Conservation (phyloP, 2,888 invertebrate species). For the Myopa tessellatipennis region DNA sequence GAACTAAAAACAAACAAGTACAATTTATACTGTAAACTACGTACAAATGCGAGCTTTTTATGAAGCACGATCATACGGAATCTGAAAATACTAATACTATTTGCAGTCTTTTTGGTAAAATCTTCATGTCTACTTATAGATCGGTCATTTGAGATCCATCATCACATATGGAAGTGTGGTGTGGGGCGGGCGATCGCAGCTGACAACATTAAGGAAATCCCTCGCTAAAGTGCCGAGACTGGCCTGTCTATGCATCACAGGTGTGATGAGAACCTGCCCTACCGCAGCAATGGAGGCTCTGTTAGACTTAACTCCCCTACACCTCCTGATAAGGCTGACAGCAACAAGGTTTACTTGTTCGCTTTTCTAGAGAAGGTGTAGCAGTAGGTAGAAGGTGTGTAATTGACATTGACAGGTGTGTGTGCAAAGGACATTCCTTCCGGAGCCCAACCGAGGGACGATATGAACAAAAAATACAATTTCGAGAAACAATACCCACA, state of each 20-base stretch:
- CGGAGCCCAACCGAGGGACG: not conserved
- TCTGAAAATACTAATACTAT: no score
- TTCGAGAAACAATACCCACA: not conserved
- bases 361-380: not conserved
- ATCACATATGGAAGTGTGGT: not conserved
- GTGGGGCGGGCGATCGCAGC: not conserved
- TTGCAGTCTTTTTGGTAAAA: no score
- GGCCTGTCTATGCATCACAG: not conserved
- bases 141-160: not conserved
- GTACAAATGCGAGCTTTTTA: no score
- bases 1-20: no score
- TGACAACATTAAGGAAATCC: not conserved
- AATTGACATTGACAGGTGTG: no score
- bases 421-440: not conserved
- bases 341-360: not conserved
- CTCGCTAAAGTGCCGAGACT: not conserved
- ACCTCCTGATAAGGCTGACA: not conserved
- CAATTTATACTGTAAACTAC: no score
- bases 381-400: not conserved
- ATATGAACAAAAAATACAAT: not conserved
- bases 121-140: no score
- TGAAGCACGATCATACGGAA: no score
- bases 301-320: no score
- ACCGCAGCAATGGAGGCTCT: no score
- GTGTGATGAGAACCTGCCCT: not conserved